These are phyloP conservation scores for Quadroppia sp. DNA, from an alignment of 2,888 invertebrate species.

Conservation along the genomic window DNA sequence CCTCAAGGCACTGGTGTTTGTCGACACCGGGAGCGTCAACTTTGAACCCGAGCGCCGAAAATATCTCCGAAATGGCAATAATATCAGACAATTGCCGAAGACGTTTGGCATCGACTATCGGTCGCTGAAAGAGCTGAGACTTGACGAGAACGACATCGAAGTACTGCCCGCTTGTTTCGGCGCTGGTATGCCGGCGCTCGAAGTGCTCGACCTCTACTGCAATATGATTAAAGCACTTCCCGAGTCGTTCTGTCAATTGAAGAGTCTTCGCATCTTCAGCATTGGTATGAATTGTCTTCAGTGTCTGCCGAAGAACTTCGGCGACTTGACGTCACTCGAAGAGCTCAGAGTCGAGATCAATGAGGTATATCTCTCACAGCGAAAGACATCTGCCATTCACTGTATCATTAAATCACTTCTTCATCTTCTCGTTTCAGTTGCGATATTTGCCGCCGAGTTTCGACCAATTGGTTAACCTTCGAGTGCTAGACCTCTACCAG, in stretches of 20 bases:
- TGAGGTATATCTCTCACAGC: not conserved
- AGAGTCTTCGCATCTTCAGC: not conserved
- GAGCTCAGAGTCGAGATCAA: not conserved
- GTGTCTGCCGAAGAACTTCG: not conserved
- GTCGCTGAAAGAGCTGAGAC: not conserved
- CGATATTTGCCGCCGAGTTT: not conserved
- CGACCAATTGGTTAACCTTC: not conserved
- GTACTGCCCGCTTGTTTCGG: not conserved
- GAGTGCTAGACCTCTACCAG: not conserved
- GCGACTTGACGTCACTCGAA: not conserved
- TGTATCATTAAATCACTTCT: no score
- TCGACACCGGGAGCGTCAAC: not conserved
- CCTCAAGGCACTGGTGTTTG: not conserved
- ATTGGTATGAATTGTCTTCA: not conserved
- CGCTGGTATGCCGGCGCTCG: not conserved
- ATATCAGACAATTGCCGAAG: not conserved
- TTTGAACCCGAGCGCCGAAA: slow-evolving; percentile 2
- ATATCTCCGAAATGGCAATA: not conserved
- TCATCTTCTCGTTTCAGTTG: not conserved
- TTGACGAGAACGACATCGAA: not conserved
- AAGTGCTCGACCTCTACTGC: slow-evolving; percentile 1
- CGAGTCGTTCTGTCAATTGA: not conserved
- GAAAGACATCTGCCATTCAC: no score
- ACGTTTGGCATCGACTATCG: not conserved
- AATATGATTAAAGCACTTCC: not conserved